These are phyloP conservation scores for Micrasema minimum DNA, from an alignment of 1,140 invertebrate species.

Conservation along the genomic window DNA sequence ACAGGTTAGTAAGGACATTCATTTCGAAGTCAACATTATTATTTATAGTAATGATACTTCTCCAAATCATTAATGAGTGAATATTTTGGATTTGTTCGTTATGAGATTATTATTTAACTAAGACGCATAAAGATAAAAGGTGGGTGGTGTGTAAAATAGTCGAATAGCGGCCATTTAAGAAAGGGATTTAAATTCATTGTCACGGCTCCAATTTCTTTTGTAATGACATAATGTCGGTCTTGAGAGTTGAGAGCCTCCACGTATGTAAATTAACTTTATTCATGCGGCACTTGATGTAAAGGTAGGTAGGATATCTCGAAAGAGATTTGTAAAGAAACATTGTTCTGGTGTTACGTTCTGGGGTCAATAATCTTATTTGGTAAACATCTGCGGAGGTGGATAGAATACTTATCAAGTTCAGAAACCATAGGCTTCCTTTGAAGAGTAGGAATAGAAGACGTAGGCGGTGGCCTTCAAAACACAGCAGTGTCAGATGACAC, in stretches of 20 bases:
- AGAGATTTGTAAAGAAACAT: conserved; percentile 15
- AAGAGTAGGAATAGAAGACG: background rate
- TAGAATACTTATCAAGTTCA: conserved; percentile 24
- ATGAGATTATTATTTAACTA: no score
- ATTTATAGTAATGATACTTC: no score
- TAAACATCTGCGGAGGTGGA: conserved; percentile 36
- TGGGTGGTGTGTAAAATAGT: no score
- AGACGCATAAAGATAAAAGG: no score
- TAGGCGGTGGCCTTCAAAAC: conserved; percentile 21
- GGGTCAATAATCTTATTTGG: conserved; percentile 35
- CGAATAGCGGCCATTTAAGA: no score
- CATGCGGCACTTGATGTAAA: background rate
- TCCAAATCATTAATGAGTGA: no score
- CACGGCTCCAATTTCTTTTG: no score
- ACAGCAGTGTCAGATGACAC: conserved; percentile 23
- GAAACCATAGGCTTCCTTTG: conserved; percentile 4
- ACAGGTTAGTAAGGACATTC: background rate
- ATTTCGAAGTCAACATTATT: no score
- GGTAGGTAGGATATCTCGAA: no score
- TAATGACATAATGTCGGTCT: no score
- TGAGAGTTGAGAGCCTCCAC: background rate
- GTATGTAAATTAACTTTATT: background rate
- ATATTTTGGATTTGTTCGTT: no score
- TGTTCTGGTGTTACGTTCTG: conserved; percentile 18
- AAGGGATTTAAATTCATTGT: no score